Percentiles rank a stretch among this genome's conserved stretches.
These are phyloP conservation scores for Pseudomyrmex pallidus DNA, from an alignment of 1,140 invertebrate species.

Conservation along the genomic window DNA sequence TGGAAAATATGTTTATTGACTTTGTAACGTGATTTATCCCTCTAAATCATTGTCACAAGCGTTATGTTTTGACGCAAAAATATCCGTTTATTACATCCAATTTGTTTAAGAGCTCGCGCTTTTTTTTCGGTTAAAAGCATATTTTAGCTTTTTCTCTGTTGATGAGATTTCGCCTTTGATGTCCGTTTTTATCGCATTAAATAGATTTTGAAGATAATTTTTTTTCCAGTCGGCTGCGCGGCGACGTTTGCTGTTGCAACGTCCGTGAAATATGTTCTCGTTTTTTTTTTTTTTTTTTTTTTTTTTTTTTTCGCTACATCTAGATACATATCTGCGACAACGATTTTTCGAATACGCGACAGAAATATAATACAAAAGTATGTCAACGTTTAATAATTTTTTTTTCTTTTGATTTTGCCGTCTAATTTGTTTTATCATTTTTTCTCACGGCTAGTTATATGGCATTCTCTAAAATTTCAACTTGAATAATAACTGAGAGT, in stretches of 20 bases:
- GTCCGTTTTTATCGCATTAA: conserved; percentile 55
- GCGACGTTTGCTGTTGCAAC: conserved; percentile 28
- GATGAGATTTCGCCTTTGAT: conserved; percentile 57
- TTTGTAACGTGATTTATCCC: conserved; percentile 18
- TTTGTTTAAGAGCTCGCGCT: conserved; percentile 54
- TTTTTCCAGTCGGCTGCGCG: conserved; percentile 22
- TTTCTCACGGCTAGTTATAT: background rate
- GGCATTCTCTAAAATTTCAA: background rate
- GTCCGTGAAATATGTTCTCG: conserved; percentile 43
- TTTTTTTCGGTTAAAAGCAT: conserved; percentile 36
- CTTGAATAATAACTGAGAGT: background rate
- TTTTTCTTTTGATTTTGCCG: background rate
- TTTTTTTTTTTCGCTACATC: conserved; percentile 25
- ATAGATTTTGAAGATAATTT: conserved; percentile 49
- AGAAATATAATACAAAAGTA: conserved; percentile 10
- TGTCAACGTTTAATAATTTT: background rate
- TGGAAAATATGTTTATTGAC: background rate
- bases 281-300: conserved; percentile 41
- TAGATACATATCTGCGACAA: conserved; percentile 23
- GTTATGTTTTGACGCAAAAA: conserved; percentile 26
- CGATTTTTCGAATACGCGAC: conserved; percentile 21
- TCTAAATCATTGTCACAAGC: conserved; percentile 27
- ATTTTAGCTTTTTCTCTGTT: conserved; percentile 37
- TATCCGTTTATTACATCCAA: conserved; percentile 47
- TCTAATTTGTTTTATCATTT: background rate